Evolutionary conservation across 2,888 invertebrate species (phyloP).

Genomic region (Bruchidius siliquastri): DNA sequence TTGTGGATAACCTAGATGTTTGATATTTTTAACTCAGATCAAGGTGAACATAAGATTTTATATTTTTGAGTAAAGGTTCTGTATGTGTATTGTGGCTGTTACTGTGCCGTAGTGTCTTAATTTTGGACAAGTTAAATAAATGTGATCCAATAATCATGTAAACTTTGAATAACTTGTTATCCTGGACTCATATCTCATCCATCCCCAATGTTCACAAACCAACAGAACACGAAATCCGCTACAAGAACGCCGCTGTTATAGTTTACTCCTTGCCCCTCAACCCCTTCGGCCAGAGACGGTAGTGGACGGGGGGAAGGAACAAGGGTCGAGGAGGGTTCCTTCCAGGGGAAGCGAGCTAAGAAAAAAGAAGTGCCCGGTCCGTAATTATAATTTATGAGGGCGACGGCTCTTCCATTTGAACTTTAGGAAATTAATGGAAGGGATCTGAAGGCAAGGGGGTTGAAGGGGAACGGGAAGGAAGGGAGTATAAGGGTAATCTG

Average conservation of each 20-base stretch:
- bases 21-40: no score
- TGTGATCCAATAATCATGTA: no score
- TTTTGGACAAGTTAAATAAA: no score
- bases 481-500: neutral
- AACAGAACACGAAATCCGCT: no score
- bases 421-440: neutral
- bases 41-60: no score
- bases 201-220: no score
- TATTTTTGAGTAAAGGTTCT: no score
- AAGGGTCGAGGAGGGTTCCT: slow-evolving; percentile 11
- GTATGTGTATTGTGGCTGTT: no score
- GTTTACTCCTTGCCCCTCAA: slow-evolving; percentile 30
- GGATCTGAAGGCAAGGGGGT: neutral
- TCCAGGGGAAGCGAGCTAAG: slow-evolving; percentile 1
- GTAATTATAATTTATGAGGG: neutral
- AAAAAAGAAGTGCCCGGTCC: neutral
- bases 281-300: slow-evolving; percentile 13
- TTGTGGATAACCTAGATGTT: no score
- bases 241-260: slow-evolving; percentile 6
- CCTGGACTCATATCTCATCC: no score
- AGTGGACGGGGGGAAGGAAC: slow-evolving; percentile 22
- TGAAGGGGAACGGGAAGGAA: neutral
- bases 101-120: no score
- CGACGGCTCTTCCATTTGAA: neutral
- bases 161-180: neutral